Evolutionary conservation across 2,113 vertebrate genomes (phyloP).

Genomic region (Pseudorectes ferrugineus): DNA sequence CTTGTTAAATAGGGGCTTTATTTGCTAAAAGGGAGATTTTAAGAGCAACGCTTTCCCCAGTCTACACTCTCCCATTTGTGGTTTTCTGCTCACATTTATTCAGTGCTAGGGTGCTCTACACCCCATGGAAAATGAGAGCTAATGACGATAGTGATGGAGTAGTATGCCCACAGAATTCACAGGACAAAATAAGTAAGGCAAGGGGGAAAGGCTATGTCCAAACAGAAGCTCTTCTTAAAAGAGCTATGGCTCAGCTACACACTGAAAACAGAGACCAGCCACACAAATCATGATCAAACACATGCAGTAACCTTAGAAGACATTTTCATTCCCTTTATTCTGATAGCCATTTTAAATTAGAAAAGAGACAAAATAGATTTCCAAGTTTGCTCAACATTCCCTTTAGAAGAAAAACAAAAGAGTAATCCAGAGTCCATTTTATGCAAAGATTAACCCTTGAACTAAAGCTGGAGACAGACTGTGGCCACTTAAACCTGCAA

Average conservation of each 20-base stretch:
- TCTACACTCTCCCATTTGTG: neutral
- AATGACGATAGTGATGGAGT: rapidly evolving
- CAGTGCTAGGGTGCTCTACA: neutral
- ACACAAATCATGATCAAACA: neutral
- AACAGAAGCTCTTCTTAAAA: neutral
- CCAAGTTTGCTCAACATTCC: neutral
- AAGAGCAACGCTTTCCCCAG: neutral
- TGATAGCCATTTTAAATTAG: neutral
- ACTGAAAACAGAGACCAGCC: neutral
- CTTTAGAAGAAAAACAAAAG: neutral
- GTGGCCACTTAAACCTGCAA: neutral
- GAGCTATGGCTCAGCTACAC: neutral
- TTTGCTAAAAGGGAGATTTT: neutral
- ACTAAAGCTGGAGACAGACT: neutral
- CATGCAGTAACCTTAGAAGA: neutral
- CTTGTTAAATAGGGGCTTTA: neutral
- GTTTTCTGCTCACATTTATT: neutral
- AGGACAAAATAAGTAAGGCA: neutral
- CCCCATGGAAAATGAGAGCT: neutral
- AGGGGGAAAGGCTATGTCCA: neutral
- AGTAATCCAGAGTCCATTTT: neutral
- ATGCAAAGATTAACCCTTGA: neutral
- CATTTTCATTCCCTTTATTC: neutral
- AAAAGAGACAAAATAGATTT: neutral
- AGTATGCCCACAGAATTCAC: neutral